Conservation (phyloP, 30 jellyfish, hydroid and myxozoan genomes). For the Aurelia sp. region DNA sequence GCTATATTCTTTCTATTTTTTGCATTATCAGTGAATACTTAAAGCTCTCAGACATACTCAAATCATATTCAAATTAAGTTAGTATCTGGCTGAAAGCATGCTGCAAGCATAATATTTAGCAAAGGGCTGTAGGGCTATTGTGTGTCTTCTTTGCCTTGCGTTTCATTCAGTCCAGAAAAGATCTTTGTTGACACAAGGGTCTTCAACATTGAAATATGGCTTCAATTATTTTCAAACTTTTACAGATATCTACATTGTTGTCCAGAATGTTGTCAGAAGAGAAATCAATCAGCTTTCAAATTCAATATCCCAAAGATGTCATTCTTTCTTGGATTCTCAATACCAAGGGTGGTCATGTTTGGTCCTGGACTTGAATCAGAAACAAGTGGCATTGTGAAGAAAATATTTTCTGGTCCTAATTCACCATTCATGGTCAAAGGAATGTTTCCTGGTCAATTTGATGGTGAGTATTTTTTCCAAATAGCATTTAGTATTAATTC, state of each 20-base stretch:
- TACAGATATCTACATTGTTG: constrained; percentile 89
- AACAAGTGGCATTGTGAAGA: constrained; percentile 82
- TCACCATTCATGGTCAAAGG: constrained; percentile 91
- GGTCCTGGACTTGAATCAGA: constrained; percentile 97
- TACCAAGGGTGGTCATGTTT: constrained; percentile 95
- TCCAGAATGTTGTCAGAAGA: constrained; percentile 78
- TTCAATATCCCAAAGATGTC: constrained; percentile 78
- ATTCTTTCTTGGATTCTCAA: constrained; percentile 82
- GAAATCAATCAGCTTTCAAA: constrained; percentile 32
- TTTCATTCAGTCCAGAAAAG: too few species aligned
- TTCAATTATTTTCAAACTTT: neutral
- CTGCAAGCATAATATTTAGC: too few species aligned
- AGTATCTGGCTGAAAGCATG: too few species aligned
- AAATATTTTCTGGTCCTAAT: constrained; percentile 76
- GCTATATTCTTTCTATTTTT: too few species aligned
- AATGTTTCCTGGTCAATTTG: constrained; percentile 99
- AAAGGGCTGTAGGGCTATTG: too few species aligned
- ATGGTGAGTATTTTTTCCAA: constrained; percentile 42
- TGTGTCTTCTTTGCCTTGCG: too few species aligned
- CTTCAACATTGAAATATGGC: too few species aligned
- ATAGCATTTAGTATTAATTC: too few species aligned
- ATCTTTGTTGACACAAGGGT: too few species aligned
- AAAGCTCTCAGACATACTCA: too few species aligned
- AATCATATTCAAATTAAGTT: too few species aligned
- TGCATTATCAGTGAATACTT: too few species aligned